Conservation (phyloP, 2,888 invertebrate species). For the Entomobrya proxima region DNA sequence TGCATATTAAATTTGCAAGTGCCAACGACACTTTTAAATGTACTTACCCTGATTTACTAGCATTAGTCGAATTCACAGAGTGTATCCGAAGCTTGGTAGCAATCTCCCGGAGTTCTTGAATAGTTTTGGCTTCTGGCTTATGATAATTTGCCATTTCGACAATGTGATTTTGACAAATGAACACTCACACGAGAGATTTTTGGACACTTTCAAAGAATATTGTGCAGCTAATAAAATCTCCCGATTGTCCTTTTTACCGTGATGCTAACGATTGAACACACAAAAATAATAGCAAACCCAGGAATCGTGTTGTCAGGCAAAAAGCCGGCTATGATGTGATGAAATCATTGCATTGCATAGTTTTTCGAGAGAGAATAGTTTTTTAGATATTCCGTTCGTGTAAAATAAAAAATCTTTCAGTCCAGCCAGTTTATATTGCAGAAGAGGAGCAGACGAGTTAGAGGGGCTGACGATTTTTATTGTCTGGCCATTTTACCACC, state of each 20-base stretch:
- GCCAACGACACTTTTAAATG: background rate
- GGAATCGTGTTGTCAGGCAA: conserved; percentile 67
- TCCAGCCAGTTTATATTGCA: background rate
- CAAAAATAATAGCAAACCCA: background rate
- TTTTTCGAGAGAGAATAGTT: conserved; percentile 10
- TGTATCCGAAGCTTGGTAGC: conserved; percentile 96
- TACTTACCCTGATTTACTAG: conserved; percentile 94
- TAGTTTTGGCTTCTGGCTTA: conserved; percentile 83
- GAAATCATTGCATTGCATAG: conserved; percentile 48
- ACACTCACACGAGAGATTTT: background rate
- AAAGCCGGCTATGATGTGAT: conserved; percentile 64
- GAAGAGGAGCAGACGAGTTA: too few species aligned
- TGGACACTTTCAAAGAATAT: background rate
- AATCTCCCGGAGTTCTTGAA: conserved; percentile 90
- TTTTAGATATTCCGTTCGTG: conserved; percentile 9
- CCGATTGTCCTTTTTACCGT: background rate
- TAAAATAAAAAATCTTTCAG: conserved; percentile 9
- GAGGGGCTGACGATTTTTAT: conserved; percentile 4
- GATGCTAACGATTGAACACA: background rate
- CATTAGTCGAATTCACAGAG: conserved; percentile 93
- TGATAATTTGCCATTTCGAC: conserved; percentile 81
- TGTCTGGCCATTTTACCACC: conserved; percentile 5
- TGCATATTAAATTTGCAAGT: background rate
- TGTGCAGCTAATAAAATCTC: background rate
- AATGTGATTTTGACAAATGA: background rate